These are phyloP conservation scores for Eilema caniola DNA, from an alignment of 2,888 invertebrate genomes.

Conservation along the genomic window DNA sequence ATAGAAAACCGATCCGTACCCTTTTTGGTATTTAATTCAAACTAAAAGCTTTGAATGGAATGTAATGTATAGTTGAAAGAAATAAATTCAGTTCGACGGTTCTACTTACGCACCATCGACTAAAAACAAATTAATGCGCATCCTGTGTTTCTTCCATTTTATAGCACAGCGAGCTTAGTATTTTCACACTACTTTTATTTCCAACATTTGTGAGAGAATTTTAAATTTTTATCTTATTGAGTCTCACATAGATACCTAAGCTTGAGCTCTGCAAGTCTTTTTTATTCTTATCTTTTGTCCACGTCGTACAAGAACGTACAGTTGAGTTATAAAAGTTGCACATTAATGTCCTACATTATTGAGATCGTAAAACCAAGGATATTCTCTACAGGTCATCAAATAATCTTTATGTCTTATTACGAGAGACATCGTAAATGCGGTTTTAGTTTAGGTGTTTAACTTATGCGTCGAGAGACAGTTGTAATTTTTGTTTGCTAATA, in stretches of 20 bases:
- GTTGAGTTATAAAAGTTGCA: slow-evolving; percentile 41
- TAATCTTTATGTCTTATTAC: slow-evolving; percentile 25
- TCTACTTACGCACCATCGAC: slow-evolving; percentile 2
- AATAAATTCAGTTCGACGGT: not conserved
- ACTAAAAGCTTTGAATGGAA: not conserved
- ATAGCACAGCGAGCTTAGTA: not conserved
- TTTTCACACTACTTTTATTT: slow-evolving; percentile 7
- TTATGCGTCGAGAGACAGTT: slow-evolving; percentile 3
- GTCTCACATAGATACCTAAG: slow-evolving; percentile 14
- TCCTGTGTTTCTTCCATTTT: not conserved
- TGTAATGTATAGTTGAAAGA: not conserved
- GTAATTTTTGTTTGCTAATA: slow-evolving; percentile 1
- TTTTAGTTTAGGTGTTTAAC: slow-evolving; percentile 18
- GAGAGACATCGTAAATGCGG: slow-evolving; percentile 22
- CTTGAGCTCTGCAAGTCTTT: slow-evolving; percentile 17
- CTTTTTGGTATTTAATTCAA: not conserved
- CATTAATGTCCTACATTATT: slow-evolving; percentile 48
- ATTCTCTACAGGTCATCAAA: slow-evolving; percentile 38
- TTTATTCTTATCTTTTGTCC: slow-evolving; percentile 28
- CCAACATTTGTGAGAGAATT: not conserved
- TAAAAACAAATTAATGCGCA: not conserved
- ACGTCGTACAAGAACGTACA: slow-evolving; percentile 12
- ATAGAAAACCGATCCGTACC: not conserved
- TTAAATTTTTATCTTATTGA: slow-evolving; percentile 10
- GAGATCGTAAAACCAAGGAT: slow-evolving; percentile 37